Evolutionary conservation across 2,113 vertebrate species (phyloP).

Genomic region (Bostrychus sinensis): DNA sequence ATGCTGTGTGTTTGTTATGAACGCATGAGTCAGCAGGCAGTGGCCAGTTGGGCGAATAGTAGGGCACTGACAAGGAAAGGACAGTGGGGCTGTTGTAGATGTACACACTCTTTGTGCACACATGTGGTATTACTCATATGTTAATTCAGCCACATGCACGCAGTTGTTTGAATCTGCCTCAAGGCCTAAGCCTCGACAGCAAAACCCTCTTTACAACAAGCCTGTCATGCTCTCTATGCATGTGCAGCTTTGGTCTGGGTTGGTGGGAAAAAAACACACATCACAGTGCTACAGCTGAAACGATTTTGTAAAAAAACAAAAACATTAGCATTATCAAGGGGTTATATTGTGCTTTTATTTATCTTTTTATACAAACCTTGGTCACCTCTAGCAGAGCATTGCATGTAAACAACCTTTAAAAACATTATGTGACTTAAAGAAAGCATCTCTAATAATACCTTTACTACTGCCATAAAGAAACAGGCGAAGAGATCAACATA

Average conservation of each 20-base stretch:
- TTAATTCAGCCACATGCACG: conserved; percentile 15
- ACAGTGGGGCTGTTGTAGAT: conserved; percentile 11
- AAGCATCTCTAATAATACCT: too few species aligned
- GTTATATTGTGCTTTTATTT: too few species aligned
- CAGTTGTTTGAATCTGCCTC: conserved; percentile 1
- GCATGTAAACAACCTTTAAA: too few species aligned
- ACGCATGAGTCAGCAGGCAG: conserved; percentile 71
- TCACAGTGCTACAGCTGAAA: too few species aligned
- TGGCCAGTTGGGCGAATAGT: conserved; percentile 35
- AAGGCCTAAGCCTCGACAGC: conserved; percentile 1
- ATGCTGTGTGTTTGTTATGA: conserved; percentile 65
- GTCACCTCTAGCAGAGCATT: too few species aligned
- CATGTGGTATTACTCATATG: conserved; percentile 16
- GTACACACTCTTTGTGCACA: background rate
- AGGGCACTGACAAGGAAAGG: conserved; percentile 31
- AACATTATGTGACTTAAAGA: too few species aligned
- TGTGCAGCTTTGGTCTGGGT: conserved; percentile 31
- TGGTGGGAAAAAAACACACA: conserved; percentile 16
- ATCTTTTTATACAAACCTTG: too few species aligned
- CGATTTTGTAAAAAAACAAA: too few species aligned
- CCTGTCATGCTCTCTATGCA: conserved; percentile 38
- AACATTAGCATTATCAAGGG: too few species aligned
- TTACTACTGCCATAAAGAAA: too few species aligned
- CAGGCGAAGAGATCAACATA: too few species aligned
- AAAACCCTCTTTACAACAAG: conserved; percentile 5